Evolutionary conservation across 2,888 invertebrate species (phyloP).

Genomic region (Heliconius erato): DNA sequence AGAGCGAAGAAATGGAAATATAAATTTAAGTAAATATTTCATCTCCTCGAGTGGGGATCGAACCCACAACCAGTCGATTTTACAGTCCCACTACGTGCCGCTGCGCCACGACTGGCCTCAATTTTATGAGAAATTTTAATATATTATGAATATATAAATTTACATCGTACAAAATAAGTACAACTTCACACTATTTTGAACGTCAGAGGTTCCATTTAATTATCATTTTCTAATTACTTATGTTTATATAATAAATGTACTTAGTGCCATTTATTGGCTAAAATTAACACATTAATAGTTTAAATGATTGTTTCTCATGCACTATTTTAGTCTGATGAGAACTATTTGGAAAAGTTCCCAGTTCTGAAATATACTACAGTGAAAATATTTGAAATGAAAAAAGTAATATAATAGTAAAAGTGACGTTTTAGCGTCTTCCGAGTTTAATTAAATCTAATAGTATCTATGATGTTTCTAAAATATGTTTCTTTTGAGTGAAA

Average conservation of each 20-base stretch:
- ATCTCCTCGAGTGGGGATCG: no score
- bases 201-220: not conserved
- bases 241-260: not conserved
- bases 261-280: slow-evolving; percentile 42
- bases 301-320: slow-evolving; percentile 49
- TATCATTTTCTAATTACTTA: not conserved
- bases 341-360: slow-evolving; percentile 54
- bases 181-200: not conserved
- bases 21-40: no score
- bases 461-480: not conserved
- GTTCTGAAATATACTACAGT: slow-evolving; percentile 51
- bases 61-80: no score
- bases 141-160: not conserved
- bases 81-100: no score
- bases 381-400: slow-evolving; percentile 23
- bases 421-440: slow-evolving; percentile 7
- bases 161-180: not conserved
- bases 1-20: no score
- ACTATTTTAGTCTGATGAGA: slow-evolving; percentile 53
- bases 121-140: not conserved
- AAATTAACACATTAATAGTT: slow-evolving; percentile 50
- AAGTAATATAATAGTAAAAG: slow-evolving; percentile 3
- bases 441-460: slow-evolving; percentile 1
- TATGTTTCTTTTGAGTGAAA: not conserved
- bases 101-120: no score